These are phyloP conservation scores for Psylliodes chrysocephalus DNA, from an alignment of 2,888 invertebrate species.

Conservation along the genomic window DNA sequence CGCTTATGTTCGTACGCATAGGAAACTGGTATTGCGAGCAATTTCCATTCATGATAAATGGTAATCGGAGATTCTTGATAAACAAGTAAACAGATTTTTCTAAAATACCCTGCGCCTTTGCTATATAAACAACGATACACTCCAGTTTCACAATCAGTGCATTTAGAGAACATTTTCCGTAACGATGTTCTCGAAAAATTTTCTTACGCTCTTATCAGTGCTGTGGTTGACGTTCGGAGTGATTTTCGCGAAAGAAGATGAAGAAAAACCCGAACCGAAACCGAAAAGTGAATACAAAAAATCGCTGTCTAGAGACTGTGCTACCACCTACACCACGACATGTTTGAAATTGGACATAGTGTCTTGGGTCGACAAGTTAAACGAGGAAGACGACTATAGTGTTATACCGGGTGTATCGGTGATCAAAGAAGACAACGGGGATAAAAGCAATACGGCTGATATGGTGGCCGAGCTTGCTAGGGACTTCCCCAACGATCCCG, in stretches of 20 bases:
- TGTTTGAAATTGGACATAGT: conserved; percentile 83
- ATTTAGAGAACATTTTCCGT: conserved; percentile 38
- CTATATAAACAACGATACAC: conserved; percentile 47
- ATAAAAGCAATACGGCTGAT: conserved; percentile 70
- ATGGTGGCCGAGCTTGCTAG: conserved; percentile 80
- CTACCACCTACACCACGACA: conserved; percentile 73
- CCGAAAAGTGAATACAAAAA: conserved; percentile 57
- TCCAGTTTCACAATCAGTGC: conserved; percentile 37
- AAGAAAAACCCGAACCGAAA: conserved; percentile 35
- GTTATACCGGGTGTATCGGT: conserved; percentile 81
- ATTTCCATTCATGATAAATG: conserved; percentile 45
- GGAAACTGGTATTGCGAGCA: conserved; percentile 42
- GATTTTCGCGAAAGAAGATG: conserved; percentile 33
- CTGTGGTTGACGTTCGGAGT: conserved; percentile 34
- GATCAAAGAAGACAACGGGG: conserved; percentile 71
- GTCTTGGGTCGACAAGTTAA: conserved; percentile 78
- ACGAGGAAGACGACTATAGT: conserved; percentile 75
- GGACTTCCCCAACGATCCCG: conserved; percentile 79
- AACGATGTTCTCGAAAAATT: conserved; percentile 45
- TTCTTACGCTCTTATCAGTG: conserved; percentile 35
- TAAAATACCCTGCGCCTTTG: conserved; percentile 50
- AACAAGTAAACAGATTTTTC: conserved; percentile 45
- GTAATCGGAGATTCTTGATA: conserved; percentile 42
- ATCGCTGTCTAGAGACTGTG: conserved; percentile 66
- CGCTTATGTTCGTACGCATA: conserved; percentile 29